phyloP scores from a whole-genome alignment of 2,797 vertebrate species.

The Columba guinea region DNA sequence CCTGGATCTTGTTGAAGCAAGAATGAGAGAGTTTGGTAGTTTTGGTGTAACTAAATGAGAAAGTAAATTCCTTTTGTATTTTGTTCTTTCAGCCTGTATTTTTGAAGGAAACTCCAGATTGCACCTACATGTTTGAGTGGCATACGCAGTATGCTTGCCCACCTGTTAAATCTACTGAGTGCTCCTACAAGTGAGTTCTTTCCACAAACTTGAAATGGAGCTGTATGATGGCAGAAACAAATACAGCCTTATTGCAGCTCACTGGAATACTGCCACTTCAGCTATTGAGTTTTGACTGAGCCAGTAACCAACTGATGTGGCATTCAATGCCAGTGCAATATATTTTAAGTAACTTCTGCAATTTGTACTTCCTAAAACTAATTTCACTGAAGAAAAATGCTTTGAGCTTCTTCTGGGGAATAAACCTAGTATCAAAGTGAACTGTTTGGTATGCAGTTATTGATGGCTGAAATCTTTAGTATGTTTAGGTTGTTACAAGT shows the following conservation, averaged over 20 bases:
- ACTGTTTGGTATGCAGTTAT: not conserved
- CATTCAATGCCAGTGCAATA: fast-evolving
- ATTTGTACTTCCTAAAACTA: not conserved
- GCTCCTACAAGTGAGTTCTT: slow-evolving; percentile 88
- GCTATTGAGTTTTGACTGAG: not conserved
- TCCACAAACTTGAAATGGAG: not conserved
- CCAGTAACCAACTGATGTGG: not conserved
- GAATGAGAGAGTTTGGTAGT: not conserved
- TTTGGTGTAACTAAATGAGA: not conserved
- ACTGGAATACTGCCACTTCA: not conserved
- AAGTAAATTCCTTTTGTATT: not conserved
- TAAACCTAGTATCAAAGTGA: not conserved
- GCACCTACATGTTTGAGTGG: slow-evolving; percentile 94
- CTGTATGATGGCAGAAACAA: not conserved
- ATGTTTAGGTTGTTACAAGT: not conserved
- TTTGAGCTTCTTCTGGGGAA: not conserved
- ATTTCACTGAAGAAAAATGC: not conserved
- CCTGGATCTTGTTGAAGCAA: not conserved
- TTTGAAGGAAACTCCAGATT: slow-evolving; percentile 90
- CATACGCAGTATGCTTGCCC: slow-evolving; percentile 88
- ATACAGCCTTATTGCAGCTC: not conserved
- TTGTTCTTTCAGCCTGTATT: slow-evolving; percentile 82
- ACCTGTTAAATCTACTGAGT: slow-evolving; percentile 86
- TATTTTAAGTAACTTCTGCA: not conserved
- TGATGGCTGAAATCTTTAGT: not conserved